These are phyloP conservation scores for Argopecten irradians DNA, from an alignment of 1,140 invertebrate genomes.

Conservation along the genomic window DNA sequence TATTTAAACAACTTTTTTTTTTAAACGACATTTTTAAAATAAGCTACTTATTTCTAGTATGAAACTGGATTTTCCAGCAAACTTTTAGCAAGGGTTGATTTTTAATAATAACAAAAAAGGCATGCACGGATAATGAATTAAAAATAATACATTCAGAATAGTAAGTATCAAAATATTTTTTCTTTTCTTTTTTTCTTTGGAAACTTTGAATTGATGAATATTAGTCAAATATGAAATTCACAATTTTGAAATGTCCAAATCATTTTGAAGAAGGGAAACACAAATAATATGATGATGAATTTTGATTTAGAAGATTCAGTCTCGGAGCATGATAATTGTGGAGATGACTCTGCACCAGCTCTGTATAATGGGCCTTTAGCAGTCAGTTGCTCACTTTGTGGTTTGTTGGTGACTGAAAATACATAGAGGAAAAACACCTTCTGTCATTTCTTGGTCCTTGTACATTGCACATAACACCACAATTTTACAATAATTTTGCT, in stretches of 20 bases:
- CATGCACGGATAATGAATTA: background rate
- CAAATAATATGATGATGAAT: background rate
- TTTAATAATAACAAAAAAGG: background rate
- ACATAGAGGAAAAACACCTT: slow-evolving; percentile 40
- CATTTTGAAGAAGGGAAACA: background rate
- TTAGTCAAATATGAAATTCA: slow-evolving; percentile 20
- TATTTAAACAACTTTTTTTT: too few species aligned
- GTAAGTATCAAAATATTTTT: background rate
- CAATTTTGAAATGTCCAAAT: background rate
- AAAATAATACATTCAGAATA: background rate
- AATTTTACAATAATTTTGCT: background rate
- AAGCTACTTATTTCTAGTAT: too few species aligned
- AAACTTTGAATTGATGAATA: too few species aligned
- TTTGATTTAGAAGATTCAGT: background rate
- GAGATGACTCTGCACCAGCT: slow-evolving; percentile 25
- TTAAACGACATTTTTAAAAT: too few species aligned
- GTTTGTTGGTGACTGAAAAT: slow-evolving; percentile 41
- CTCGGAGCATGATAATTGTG: background rate
- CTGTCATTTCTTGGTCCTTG: background rate
- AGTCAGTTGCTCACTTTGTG: slow-evolving; percentile 13
- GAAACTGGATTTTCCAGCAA: too few species aligned
- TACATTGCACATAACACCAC: background rate
- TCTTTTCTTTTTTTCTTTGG: background rate
- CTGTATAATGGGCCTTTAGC: background rate
- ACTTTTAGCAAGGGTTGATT: background rate